Conservation (phyloP, 2,888 invertebrate genomes). For the Seira ritae region DNA sequence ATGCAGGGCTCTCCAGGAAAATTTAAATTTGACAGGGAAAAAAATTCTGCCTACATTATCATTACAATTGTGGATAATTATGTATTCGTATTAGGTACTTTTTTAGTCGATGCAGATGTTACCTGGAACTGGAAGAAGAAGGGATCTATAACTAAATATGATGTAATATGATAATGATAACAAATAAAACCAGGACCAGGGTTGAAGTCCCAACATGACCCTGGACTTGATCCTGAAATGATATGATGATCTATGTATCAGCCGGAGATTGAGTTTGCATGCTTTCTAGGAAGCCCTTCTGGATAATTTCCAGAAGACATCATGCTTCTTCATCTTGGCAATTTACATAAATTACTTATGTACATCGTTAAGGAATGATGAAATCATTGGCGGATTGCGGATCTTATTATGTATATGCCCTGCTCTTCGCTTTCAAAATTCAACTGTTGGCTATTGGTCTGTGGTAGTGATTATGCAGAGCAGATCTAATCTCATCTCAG, state of each 20-base stretch:
- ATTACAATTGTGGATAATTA: slow-evolving; percentile 18
- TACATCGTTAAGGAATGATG: neutral
- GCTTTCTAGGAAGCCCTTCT: no score
- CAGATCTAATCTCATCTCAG: no score
- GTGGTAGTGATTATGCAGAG: no score
- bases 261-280: neutral
- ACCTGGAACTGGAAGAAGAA: neutral
- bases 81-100: neutral
- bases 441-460: no score
- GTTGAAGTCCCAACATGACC: slow-evolving; percentile 36
- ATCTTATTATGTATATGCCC: no score
- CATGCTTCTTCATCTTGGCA: neutral
- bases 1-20: slow-evolving; percentile 6
- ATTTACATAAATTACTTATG: neutral
- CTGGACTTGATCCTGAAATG: slow-evolving; percentile 63
- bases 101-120: neutral
- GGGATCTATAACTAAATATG: no score
- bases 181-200: neutral
- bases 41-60: slow-evolving; percentile 32
- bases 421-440: no score
- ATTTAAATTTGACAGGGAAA: slow-evolving; percentile 49
- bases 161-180: neutral
- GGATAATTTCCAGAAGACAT: neutral
- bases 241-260: neutral
- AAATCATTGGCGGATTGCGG: neutral